Conservation (phyloP, 2,797 vertebrate species). For the Hapalemur alaotrensis region DNA sequence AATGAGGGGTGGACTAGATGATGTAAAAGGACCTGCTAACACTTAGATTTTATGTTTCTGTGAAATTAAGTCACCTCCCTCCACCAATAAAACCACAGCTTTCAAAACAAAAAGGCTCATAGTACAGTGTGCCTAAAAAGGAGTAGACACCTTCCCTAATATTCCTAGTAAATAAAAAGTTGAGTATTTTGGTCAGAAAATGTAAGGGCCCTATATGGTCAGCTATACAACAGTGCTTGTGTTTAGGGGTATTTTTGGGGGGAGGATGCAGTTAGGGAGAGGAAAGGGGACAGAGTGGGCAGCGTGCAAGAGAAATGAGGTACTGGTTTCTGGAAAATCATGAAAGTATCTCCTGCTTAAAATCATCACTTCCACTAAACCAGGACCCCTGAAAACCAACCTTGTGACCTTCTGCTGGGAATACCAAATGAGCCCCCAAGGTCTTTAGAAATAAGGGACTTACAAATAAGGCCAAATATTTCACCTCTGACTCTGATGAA, state of each 20-base stretch:
- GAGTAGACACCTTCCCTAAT: not conserved
- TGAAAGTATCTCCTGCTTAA: constrained; percentile 50
- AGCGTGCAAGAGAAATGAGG: not conserved
- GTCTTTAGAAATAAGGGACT: constrained; percentile 77
- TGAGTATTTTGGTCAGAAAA: constrained; percentile 31
- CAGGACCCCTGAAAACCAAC: constrained; percentile 62
- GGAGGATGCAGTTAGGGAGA: not conserved
- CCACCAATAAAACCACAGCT: not conserved
- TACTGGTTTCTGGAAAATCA: constrained; percentile 42
- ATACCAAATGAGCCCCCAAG: constrained; percentile 76
- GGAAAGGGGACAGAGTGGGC: not conserved
- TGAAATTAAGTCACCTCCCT: not conserved
- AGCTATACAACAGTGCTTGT: not conserved
- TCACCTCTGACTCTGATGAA: constrained; percentile 79
- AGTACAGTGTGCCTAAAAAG: not conserved
- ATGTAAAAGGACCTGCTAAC: not conserved
- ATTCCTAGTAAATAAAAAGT: constrained; percentile 3
- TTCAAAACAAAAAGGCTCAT: not conserved
- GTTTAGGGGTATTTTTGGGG: not conserved
- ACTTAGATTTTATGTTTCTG: not conserved
- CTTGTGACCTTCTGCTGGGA: constrained; percentile 73
- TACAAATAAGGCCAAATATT: constrained; percentile 80
- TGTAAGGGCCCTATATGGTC: not conserved
- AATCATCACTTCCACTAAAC: constrained; percentile 37
- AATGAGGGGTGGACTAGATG: not conserved